phyloP scores from a whole-genome alignment of 2,113 vertebrate genomes.

The Epinephelus moara region DNA sequence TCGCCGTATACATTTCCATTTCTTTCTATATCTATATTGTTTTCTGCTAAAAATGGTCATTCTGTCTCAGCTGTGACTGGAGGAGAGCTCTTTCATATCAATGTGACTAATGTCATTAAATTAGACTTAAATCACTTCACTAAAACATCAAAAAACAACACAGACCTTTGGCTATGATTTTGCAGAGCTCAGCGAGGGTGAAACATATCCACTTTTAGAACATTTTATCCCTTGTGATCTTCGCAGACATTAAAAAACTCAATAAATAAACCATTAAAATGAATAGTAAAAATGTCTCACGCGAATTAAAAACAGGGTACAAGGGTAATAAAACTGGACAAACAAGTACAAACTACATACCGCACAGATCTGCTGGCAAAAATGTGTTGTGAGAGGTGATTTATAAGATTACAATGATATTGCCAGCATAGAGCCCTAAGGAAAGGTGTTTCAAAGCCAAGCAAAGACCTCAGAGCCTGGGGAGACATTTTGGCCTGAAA shows the following conservation, averaged over 20 bases:
- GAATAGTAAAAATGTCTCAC: slow-evolving; percentile 14
- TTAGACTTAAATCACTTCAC: neutral
- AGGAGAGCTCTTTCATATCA: neutral
- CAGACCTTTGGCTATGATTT: neutral
- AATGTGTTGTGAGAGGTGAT: slow-evolving; percentile 35
- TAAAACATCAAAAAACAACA: neutral
- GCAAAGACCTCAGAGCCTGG: slow-evolving; percentile 39
- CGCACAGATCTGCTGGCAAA: slow-evolving; percentile 12
- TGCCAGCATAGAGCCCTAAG: slow-evolving; percentile 32
- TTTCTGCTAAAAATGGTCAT: neutral
- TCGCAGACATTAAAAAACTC: neutral
- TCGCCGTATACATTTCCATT: slow-evolving; percentile 27
- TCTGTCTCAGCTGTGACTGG: neutral
- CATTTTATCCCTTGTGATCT: neutral
- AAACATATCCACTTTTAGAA: neutral
- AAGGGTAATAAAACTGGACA: slow-evolving; percentile 10
- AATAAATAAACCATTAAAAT: slow-evolving; percentile 17
- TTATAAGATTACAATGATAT: slow-evolving; percentile 59
- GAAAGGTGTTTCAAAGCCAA: slow-evolving; percentile 57
- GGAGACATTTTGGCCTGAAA: slow-evolving; percentile 61
- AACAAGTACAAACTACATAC: slow-evolving; percentile 17
- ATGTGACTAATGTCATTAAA: neutral
- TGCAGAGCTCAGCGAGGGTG: neutral
- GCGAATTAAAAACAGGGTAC: slow-evolving; percentile 12
- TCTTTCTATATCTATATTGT: slow-evolving; percentile 15